phyloP scores from a whole-genome alignment of 1,140 invertebrate species.

The Zaprionus africanus region DNA sequence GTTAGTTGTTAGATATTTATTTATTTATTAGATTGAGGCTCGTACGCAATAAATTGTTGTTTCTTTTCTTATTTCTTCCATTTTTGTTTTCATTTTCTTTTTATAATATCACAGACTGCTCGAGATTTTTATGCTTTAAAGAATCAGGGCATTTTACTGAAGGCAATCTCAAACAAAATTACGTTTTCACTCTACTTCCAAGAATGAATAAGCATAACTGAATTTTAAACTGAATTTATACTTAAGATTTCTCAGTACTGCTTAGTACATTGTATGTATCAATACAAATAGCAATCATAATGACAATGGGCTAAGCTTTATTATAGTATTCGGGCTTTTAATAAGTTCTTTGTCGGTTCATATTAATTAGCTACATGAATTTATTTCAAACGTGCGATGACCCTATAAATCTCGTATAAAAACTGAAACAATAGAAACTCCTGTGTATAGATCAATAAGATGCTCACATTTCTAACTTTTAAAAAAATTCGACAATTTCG shows the following conservation, averaged over 20 bases:
- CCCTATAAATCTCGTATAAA: constrained; percentile 44
- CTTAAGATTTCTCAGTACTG: constrained; percentile 35
- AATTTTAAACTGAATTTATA: not conserved
- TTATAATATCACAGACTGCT: constrained; percentile 84
- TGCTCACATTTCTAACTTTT: constrained; percentile 49
- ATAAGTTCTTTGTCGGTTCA: constrained; percentile 4
- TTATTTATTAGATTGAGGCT: constrained; percentile 41
- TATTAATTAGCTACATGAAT: constrained; percentile 23
- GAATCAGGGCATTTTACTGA: constrained; percentile 58
- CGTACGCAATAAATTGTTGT: constrained; percentile 44
- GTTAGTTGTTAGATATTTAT: constrained; percentile 31
- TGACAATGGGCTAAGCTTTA: constrained; percentile 48
- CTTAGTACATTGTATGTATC: constrained; percentile 39
- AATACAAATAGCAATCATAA: constrained; percentile 60
- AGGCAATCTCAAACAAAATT: constrained; percentile 71
- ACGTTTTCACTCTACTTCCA: constrained; percentile 24
- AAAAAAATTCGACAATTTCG: constrained; percentile 64
- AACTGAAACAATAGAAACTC: constrained; percentile 43
- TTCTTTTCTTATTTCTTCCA: constrained; percentile 38
- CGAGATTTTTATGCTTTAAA: constrained; percentile 78
- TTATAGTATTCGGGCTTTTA: constrained; percentile 26
- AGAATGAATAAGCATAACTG: constrained; percentile 23
- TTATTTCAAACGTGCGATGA: constrained; percentile 5
- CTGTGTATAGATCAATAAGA: constrained; percentile 65
- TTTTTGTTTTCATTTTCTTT: constrained; percentile 61